Conservation (phyloP, 1,140 invertebrate genomes). For the Drosophila chauvacae region DNA sequence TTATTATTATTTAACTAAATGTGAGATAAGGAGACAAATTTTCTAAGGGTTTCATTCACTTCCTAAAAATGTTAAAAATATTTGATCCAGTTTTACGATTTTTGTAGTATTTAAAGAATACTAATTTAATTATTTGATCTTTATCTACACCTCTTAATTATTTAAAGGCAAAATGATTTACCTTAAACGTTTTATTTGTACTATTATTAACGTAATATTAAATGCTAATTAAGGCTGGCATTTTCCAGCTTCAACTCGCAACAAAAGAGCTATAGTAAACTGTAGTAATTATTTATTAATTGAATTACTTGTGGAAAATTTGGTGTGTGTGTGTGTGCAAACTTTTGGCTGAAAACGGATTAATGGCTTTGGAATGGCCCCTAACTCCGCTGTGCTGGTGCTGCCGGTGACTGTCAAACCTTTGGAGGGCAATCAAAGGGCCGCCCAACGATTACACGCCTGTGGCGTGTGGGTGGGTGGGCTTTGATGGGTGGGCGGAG, state of each 20-base stretch:
- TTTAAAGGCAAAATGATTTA: not conserved
- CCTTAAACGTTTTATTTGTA: not conserved
- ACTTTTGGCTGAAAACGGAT: conserved; percentile 7
- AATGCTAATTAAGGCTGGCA: not conserved
- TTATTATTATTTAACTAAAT: no score
- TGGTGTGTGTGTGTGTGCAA: not conserved
- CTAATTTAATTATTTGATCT: no score
- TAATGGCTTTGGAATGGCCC: conserved; percentile 20
- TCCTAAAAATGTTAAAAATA: no score
- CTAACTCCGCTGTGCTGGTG: not conserved
- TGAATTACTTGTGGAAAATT: not conserved
- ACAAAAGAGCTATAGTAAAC: not conserved
- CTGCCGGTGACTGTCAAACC: conserved; percentile 33
- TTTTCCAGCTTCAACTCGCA: not conserved
- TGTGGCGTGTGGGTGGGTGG: not conserved
- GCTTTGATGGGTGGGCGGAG: not conserved
- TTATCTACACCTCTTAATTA: no score
- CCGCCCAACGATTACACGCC: conserved; percentile 34
- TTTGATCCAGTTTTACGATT: no score
- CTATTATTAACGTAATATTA: not conserved
- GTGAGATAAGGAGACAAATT: no score
- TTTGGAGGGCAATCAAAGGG: conserved; percentile 29
- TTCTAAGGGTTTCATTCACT: no score
- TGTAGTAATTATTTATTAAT: conserved; percentile 9
- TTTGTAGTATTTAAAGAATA: no score